Evolutionary conservation across 2,888 invertebrate species (phyloP), one percentile per base, ranked within the genome.

Genomic region (Drosophila nigricruria): DNA sequence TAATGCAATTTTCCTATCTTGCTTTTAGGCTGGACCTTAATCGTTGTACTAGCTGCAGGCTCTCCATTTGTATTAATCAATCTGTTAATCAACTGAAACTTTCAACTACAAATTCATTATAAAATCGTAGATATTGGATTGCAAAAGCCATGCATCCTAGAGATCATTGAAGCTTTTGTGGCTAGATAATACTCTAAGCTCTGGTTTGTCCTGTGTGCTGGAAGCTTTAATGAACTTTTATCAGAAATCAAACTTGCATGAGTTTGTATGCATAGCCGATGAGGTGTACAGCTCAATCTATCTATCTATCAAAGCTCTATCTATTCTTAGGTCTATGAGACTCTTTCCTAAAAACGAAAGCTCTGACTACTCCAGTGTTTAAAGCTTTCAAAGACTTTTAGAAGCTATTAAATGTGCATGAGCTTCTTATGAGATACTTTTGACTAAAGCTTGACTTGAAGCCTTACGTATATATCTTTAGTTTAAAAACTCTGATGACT

Each of bases 1-100:
- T 86, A 86, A 86, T 86, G 84, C 79, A 81, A 77, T 79, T 77
- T 65, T 67, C 59, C 45, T 47, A 49, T 54, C 25, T 42, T 23
- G 42, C 47, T 52, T 79, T 79, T 65, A 63, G 78, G 78, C 61
- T 77, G 77, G 70, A 40, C 77, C 77, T 36, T 30, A 49, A 50
- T 36, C 32, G 30, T 18, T 25, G 27, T 16, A 2, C 40, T 20
- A 54, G 32, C 56, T 16, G 49, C 12, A 14, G 14, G 5, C 27
- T 30, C 12, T n/a, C 0, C 18, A 34, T 25, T 25, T 12, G 1
- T 3, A 27, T 32, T 8, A 32, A 6, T 49, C 30, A 49, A 14
- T 18, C 49, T 32, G 3, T 50, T 32, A 9, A 34, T 23, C 14
- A 34, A 14, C 34, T 23, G 5, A 34, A 52, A 52, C 23, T 23